A percentile compares a stretch with the other conserved stretches of the same genome.
phyloP scores from a whole-genome alignment of 1,140 invertebrate genomes.

The Harpegnathos saltator region DNA sequence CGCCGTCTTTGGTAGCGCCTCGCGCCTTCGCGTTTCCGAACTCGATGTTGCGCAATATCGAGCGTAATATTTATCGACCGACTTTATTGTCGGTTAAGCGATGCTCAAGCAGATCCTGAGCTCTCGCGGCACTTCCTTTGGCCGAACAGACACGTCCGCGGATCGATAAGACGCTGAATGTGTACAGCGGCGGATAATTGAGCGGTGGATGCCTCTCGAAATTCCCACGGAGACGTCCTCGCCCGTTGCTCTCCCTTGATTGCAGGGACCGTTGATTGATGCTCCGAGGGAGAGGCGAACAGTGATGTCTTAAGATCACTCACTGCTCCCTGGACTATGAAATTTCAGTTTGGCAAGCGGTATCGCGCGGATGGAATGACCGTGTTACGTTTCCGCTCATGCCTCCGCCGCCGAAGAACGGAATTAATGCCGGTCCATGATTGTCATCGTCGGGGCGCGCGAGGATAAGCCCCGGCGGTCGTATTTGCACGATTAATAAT shows the following conservation, averaged over 20 bases:
- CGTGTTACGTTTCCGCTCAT: slow-evolving; percentile 18
- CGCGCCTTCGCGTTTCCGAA: too few species aligned
- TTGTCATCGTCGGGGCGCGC: not conserved
- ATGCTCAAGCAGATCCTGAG: not conserved
- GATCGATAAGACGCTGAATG: slow-evolving; percentile 70
- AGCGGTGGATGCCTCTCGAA: slow-evolving; percentile 75
- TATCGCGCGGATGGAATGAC: slow-evolving; percentile 19
- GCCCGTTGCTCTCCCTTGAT: slow-evolving; percentile 71
- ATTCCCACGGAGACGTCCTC: slow-evolving; percentile 75
- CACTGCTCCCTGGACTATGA: slow-evolving; percentile 72
- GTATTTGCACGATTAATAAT: slow-evolving; percentile 29
- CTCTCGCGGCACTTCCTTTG: too few species aligned
- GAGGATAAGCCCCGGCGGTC: slow-evolving; percentile 8
- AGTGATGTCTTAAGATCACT: slow-evolving; percentile 71
- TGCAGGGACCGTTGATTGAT: slow-evolving; percentile 72
- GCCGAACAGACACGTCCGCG: slow-evolving; percentile 14
- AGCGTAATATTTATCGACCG: not conserved
- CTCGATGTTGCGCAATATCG: not conserved
- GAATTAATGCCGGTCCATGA: slow-evolving; percentile 23
- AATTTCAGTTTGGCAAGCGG: slow-evolving; percentile 62
- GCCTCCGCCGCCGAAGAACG: slow-evolving; percentile 20
- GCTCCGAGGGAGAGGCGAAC: slow-evolving; percentile 64
- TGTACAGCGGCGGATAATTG: slow-evolving; percentile 71
- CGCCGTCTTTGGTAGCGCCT: too few species aligned
- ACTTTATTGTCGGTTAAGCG: not conserved